These are phyloP conservation scores for Bruchidius siliquastri DNA, from an alignment of 2,888 invertebrate genomes.

Conservation along the genomic window DNA sequence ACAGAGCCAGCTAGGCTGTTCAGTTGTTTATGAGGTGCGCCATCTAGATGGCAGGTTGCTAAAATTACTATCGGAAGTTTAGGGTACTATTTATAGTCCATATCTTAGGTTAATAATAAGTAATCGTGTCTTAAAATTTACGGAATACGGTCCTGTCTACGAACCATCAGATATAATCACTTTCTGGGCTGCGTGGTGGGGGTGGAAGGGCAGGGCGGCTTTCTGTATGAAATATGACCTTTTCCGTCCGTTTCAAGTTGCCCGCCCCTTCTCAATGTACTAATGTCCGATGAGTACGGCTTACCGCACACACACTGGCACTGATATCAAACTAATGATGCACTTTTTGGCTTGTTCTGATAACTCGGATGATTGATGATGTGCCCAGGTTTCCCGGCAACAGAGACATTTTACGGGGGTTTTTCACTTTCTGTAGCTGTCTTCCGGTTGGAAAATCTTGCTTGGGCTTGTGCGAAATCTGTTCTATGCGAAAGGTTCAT, in stretches of 20 bases:
- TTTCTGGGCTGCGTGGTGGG: background rate
- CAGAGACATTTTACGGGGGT: constrained; percentile 21
- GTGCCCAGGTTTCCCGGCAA: constrained; percentile 7
- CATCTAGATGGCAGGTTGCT: too few species aligned
- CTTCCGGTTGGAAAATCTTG: background rate
- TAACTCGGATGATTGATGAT: constrained; percentile 42
- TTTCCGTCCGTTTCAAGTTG: constrained; percentile 23
- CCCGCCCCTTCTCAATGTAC: background rate
- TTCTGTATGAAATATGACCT: constrained; percentile 31
- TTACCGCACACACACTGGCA: constrained; percentile 15
- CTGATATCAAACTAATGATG: constrained; percentile 45
- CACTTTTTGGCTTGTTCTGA: constrained; percentile 40
- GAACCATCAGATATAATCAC: background rate
- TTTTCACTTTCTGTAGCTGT: constrained; percentile 10
- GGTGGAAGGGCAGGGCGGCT: background rate
- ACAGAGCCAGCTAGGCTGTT: too few species aligned
- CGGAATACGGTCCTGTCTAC: background rate
- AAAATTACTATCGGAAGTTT: too few species aligned
- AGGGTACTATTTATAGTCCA: too few species aligned
- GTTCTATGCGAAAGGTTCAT: too few species aligned
- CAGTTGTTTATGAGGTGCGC: too few species aligned
- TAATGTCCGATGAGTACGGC: constrained; percentile 32
- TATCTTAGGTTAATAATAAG: too few species aligned
- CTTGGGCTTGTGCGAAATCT: too few species aligned
- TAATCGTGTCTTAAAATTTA: background rate